These are phyloP conservation scores for Leptopilina clavipes DNA, from an alignment of 1,140 invertebrate species.

Conservation along the genomic window DNA sequence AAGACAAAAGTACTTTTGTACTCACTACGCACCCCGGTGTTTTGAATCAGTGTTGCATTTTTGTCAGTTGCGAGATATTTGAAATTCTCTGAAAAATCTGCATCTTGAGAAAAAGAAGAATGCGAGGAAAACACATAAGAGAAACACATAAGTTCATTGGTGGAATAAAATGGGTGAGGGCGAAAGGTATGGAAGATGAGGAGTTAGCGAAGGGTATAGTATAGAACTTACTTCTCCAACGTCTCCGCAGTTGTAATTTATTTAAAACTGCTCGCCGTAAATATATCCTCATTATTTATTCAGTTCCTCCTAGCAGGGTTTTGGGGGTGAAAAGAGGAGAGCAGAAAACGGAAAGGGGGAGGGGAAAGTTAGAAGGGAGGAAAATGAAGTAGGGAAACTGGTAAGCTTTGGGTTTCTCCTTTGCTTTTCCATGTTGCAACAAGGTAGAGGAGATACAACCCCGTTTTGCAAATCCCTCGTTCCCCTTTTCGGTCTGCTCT, in stretches of 20 bases:
- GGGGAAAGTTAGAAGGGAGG: slow-evolving; percentile 9
- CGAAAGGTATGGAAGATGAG: slow-evolving; percentile 40
- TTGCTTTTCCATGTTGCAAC: slow-evolving; percentile 40
- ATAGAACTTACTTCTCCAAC: slow-evolving; percentile 64
- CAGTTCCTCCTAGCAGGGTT: slow-evolving; percentile 63
- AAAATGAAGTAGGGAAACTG: slow-evolving; percentile 4
- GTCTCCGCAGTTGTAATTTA: slow-evolving; percentile 74
- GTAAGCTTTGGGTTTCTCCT: slow-evolving; percentile 63
- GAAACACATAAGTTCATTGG: too few relatives aligned
- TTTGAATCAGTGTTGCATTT: not conserved
- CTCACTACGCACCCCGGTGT: not conserved
- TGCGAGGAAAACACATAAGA: not conserved
- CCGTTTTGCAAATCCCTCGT: slow-evolving; percentile 55
- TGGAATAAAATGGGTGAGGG: slow-evolving; percentile 44
- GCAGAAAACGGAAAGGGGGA: not conserved
- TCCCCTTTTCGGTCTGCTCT: slow-evolving; percentile 54
- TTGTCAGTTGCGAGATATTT: not conserved
- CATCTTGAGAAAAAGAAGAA: not conserved
- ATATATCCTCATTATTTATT: slow-evolving; percentile 75
- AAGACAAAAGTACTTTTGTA: too few relatives aligned
- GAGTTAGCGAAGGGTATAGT: too few relatives aligned
- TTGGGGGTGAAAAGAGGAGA: slow-evolving; percentile 35
- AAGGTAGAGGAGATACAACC: slow-evolving; percentile 6
- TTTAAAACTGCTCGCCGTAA: slow-evolving; percentile 75
- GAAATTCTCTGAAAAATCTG: not conserved